Conservation (phyloP, 2,888 invertebrate species). For the Philereme vetulata region DNA sequence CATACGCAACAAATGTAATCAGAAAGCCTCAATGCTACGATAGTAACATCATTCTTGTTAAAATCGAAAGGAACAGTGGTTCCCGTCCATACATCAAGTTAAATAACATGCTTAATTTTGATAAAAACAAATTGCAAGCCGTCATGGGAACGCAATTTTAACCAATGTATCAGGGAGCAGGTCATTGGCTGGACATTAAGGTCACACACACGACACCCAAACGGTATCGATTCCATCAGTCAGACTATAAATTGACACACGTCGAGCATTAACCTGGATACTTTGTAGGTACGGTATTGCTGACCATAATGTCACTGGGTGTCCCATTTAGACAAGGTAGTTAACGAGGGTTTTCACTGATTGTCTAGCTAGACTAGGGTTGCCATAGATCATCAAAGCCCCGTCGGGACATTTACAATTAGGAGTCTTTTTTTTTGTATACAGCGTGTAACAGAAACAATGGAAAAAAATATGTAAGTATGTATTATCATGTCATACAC, state of each 20-base stretch:
- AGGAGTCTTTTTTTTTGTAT: too few species aligned
- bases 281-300: constrained; percentile 18
- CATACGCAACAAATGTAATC: too few species aligned
- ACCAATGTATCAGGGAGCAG: constrained; percentile 25
- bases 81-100: neutral
- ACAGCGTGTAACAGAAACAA: too few species aligned
- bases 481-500: too few species aligned
- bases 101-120: neutral
- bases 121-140: constrained; percentile 20
- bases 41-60: too few species aligned
- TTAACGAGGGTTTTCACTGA: neutral
- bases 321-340: constrained; percentile 18
- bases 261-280: constrained; percentile 32
- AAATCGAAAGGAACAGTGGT: neutral
- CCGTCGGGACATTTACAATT: too few species aligned
- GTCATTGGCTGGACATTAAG: constrained; percentile 38
- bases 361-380: too few species aligned
- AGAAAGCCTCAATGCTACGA: too few species aligned
- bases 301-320: constrained; percentile 7
- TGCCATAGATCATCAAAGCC: too few species aligned
- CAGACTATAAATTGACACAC: constrained; percentile 29
- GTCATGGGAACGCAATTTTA: constrained; percentile 18
- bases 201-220: constrained; percentile 27
- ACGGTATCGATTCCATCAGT: constrained; percentile 34
- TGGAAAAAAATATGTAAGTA: too few species aligned